Evolutionary conservation across 2,797 vertebrate genomes (phyloP).

Genomic region (Falco biarmicus): DNA sequence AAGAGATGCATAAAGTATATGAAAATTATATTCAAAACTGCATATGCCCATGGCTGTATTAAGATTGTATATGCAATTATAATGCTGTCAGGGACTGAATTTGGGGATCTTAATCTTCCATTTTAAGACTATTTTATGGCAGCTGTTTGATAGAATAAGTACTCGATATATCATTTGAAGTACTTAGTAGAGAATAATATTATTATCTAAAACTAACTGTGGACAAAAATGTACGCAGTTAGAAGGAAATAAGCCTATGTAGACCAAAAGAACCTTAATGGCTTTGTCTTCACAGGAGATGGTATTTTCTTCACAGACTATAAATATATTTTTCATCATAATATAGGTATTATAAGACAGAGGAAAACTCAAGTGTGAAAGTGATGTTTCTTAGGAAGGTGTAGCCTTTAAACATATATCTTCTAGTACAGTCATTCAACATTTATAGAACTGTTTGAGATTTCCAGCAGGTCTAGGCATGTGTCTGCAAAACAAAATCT

Average conservation of each 20-base stretch:
- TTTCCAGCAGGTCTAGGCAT: background rate
- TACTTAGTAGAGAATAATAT: background rate
- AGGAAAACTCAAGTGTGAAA: background rate
- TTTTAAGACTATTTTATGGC: background rate
- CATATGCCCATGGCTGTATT: background rate
- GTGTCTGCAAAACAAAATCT: background rate
- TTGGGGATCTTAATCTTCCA: constrained; percentile 6
- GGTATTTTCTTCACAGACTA: background rate
- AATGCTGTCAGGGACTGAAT: background rate
- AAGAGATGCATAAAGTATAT: background rate
- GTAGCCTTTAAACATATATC: background rate
- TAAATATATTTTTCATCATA: background rate
- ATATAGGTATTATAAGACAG: background rate
- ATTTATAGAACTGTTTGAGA: background rate
- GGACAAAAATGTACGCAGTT: background rate
- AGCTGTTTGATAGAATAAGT: background rate
- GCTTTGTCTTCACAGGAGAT: background rate
- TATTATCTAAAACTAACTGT: background rate
- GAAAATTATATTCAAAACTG: background rate
- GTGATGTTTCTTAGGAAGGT: background rate
- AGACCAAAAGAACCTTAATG: background rate
- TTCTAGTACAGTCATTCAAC: background rate
- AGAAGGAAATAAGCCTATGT: background rate
- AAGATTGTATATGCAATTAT: background rate
- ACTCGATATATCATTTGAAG: background rate